These are phyloP conservation scores for Chrysocyon brachyurus DNA, from an alignment of 2,797 vertebrate genomes.

Conservation along the genomic window DNA sequence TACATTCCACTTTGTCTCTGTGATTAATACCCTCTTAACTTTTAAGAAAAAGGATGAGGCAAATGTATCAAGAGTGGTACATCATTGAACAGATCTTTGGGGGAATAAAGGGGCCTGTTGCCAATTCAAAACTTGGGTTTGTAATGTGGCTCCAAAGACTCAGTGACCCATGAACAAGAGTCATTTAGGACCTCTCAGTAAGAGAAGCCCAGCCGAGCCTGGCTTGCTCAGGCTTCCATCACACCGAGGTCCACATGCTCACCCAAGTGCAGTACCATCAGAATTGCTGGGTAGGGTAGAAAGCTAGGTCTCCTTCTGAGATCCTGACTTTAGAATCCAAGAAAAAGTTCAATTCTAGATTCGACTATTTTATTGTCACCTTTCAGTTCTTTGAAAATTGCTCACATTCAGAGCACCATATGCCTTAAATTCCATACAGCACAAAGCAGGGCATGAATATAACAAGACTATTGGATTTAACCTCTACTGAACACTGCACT, in stretches of 20 bases:
- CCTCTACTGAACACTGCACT: not conserved
- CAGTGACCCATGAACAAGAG: not conserved
- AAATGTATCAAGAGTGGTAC: not conserved
- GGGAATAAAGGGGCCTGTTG: not conserved
- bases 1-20: not conserved
- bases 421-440: not conserved
- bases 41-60: not conserved
- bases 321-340: not conserved
- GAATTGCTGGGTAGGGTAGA: accelerated
- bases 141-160: not conserved
- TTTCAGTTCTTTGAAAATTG: not conserved
- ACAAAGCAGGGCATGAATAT: not conserved
- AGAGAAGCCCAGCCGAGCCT: not conserved
- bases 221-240: not conserved
- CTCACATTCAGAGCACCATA: not conserved
- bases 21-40: not conserved
- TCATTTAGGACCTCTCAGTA: not conserved
- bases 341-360: not conserved
- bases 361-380: not conserved
- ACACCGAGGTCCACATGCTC: not conserved
- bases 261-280: accelerated
- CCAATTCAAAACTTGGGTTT: not conserved
- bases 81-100: not conserved
- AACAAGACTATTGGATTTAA: not conserved
- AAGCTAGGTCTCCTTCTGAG: not conserved